These are phyloP conservation scores for Diplodus puntazzo DNA, from an alignment of 2,797 vertebrate genomes.

Conservation along the genomic window DNA sequence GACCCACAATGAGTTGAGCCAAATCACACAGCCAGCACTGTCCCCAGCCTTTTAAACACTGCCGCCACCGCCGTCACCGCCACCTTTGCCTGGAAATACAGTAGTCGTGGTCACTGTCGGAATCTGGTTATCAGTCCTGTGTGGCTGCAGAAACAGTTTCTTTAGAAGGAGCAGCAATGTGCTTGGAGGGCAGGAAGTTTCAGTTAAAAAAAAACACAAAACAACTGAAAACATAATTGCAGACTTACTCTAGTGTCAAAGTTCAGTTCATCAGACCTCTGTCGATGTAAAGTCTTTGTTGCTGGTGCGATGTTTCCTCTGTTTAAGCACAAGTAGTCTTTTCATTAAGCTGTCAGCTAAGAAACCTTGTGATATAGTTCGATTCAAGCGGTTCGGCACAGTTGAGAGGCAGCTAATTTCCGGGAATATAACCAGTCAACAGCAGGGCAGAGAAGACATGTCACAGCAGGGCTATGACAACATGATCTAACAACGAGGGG, in stretches of 20 bases:
- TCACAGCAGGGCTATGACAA: constrained; percentile 11
- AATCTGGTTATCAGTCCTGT: constrained; percentile 34
- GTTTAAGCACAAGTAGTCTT: not conserved
- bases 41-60: constrained; percentile 47
- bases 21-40: constrained; percentile 62
- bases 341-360: not conserved
- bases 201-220: not conserved
- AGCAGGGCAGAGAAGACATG: not conserved
- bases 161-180: constrained; percentile 7
- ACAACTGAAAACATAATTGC: not conserved
- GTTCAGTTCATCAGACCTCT: not conserved
- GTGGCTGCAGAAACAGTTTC: constrained; percentile 5
- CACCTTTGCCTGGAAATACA: constrained; percentile 41
- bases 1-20: constrained; percentile 70
- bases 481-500: not conserved
- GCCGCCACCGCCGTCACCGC: not conserved
- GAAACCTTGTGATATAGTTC: not conserved
- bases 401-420: not conserved
- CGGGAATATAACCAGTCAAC: constrained; percentile 14
- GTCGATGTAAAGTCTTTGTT: constrained; percentile 1
- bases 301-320: not conserved
- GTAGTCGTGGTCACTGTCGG: constrained; percentile 37
- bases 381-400: not conserved
- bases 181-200: constrained; percentile 6
- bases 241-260: not conserved